Evolutionary conservation across 2,113 vertebrate species (phyloP), one percentile per base, ranked within the genome.

Genomic region (Peromyscus californicus): DNA sequence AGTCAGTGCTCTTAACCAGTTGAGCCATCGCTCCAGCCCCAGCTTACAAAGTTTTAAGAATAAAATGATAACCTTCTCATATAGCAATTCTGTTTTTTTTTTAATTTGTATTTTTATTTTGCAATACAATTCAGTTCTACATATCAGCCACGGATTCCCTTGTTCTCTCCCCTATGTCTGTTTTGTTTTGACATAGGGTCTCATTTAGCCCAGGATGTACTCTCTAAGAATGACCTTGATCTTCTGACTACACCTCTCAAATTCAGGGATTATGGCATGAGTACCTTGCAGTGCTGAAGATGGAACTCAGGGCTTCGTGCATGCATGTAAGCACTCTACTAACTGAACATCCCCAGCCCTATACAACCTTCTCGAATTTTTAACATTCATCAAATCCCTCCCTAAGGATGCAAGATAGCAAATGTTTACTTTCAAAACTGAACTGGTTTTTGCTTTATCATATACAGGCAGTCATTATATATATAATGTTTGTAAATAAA

Each of bases 401-500:
- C 65, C 8, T 36, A 96, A 72, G 76, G 70, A 85, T 89, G 69
- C 36, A n/a, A 93, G 3, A 76, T 0, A 94, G 13, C 67, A 95
- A 86, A 89, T 39, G 29, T 33, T 95, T 94, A 97, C 63, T 94
- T 96, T 95, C 48, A 92, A 96, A 96, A 93, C 15, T 80, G 29
- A 97, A 97, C 17, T 95, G 51, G 93, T 93, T 93, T 95, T 96
- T 94, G 74, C 26, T 97, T 96, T 42, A 91, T 8, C 96, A 24
- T 91, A 94, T n/a, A 90, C 19, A 82, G 12, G 21, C n/a, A 93
- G 24, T 79, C n/a, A 75, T 72, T 65, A 84, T 3, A 59, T 75
- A 51, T 90, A 91, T 75, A 95, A 90, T 94, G 29, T 75, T 98
- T 95, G 70, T 93, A 93, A 97, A 94, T 75, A 95, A 97, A 97